Base-by-base conservation (phyloP, 1,140 invertebrate species). In the Drosophila simulans region DNA sequence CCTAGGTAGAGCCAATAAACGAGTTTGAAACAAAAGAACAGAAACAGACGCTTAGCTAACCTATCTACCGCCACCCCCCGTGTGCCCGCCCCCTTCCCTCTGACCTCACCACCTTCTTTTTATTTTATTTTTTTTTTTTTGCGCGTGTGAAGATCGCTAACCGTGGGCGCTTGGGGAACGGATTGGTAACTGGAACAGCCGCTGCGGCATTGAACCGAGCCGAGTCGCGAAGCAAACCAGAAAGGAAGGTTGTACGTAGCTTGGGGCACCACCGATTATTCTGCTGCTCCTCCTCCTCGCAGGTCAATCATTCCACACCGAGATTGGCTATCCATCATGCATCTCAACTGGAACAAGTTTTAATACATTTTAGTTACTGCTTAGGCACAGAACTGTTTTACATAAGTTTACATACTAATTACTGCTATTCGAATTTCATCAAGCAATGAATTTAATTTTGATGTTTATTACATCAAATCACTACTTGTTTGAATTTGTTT, bases 21-120 rank as follows among this genome's bases (percentile, higher is more conserved):
- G 76, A 78, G 83, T 88, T 88, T 88, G 66, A 88, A 83, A 88
- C 83, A 88, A 88, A 88, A 88, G 83, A 86, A 86, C 83, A 88
- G 83, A 88, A 86, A 86, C 83, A 88, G 83, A 88, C 83, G 76
- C 80, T 85, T 56, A 80, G 64, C 77, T 72, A 65, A 66, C 46
- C 69, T 64, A 53, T 65, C 71, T 43, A 46, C 49, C 63, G 34
- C 37, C 46, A 35, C 42, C 60, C 27, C 37, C 59, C 31, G 46
- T 43, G n/a, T 15, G 12, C 13, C 12, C 11, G 2, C 57, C 35
- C 8, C 35, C 34, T 27, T 22, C 31, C 31, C 10, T 15, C 17
- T 37, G n/a, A 37, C 34, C 58, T 56, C 37, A 34, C 54, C 63
- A 46, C 57, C 57, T n/a, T 20, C 37, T 34, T 51, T 48, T 48